Evolutionary conservation across 2,888 invertebrate species (phyloP), one percentile per base, ranked within the genome.

Genomic region (Ptycholaimellus sp.): DNA sequence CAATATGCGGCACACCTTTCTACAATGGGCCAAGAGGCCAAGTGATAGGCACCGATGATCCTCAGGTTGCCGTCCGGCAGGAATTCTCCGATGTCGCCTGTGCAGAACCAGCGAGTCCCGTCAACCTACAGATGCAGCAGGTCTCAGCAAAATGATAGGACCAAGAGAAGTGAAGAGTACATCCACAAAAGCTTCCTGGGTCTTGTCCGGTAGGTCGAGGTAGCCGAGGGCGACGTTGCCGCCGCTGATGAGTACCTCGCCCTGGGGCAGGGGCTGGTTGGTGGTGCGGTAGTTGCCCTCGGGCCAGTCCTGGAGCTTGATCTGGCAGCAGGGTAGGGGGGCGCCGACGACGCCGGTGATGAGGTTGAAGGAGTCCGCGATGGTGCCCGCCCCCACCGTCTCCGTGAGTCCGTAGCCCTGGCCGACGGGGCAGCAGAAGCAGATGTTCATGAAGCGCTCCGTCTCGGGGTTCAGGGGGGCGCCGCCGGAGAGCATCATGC

Each of bases 391-490:
- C 1, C 87, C 85, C 46, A 80, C 78, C 14, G 90, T 85, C 69
- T 96, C 93, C 0, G 93, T 96, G 42, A 93, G 71, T 2, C 93
- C 93, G 63, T 93, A 93, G 35, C 90, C 93, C 35, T 47, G 49
- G 11, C 54, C 72, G 30, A 96, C 73, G 42, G 74, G 74, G 42
- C 78, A 74, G 60, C 87, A 85, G 44, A 93, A 69, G 58, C 85
- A 85, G 42, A 78, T 71, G 59, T 77, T 74, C 51, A 82, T 76
- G 66, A 87, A 85, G 57, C 77, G 72, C 60, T 93, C 90, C 11
- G 90, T 90, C 59, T 90, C 87, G 1, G 82, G 75, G 5, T 83
- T 77, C 17, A 96, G 67, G 1, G 93, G 93, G 18, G 96, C 93
- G 41, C 93, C 90, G 40, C 96, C 96, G 7, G 73, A 72, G 52